Percentiles rank a stretch among this genome's conserved stretches.
phyloP scores from a whole-genome alignment of 2,113 vertebrate species.

The Pithys albifrons region DNA sequence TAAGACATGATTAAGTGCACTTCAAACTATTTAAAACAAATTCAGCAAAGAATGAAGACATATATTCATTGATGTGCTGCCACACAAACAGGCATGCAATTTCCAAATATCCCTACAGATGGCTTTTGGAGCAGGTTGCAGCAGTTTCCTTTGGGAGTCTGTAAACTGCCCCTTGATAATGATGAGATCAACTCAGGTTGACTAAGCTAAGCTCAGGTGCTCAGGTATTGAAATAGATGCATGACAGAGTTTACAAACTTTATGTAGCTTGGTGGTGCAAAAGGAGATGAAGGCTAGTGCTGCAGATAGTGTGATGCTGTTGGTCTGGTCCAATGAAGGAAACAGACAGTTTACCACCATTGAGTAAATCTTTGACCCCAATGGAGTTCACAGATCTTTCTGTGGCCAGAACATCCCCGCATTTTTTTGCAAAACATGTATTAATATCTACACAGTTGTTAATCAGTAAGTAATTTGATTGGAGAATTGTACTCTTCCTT shows the following conservation, averaged over 20 bases:
- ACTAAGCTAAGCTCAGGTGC: rapidly evolving
- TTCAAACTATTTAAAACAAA: neutral
- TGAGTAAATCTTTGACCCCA: neutral
- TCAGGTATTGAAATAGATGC: neutral
- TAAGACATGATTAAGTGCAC: neutral
- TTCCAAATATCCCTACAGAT: neutral
- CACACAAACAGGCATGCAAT: neutral
- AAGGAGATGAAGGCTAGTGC: neutral
- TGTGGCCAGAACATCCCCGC: rapidly evolving
- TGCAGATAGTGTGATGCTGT: neutral
- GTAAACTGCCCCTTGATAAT: neutral
- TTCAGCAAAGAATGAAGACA: neutral
- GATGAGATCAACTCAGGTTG: rapidly evolving
- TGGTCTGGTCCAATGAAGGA: neutral
- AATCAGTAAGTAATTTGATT: neutral
- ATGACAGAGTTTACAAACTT: neutral
- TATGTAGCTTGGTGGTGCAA: neutral
- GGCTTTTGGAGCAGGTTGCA: neutral
- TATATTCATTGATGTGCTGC: neutral
- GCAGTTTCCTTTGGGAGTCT: neutral
- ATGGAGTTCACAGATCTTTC: neutral
- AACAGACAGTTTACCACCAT: neutral
- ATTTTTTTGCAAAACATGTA: neutral
- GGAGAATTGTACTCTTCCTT: neutral
- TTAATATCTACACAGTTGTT: neutral